phyloP scores from a whole-genome alignment of 2,888 invertebrate species.

The Sturmia bella region DNA sequence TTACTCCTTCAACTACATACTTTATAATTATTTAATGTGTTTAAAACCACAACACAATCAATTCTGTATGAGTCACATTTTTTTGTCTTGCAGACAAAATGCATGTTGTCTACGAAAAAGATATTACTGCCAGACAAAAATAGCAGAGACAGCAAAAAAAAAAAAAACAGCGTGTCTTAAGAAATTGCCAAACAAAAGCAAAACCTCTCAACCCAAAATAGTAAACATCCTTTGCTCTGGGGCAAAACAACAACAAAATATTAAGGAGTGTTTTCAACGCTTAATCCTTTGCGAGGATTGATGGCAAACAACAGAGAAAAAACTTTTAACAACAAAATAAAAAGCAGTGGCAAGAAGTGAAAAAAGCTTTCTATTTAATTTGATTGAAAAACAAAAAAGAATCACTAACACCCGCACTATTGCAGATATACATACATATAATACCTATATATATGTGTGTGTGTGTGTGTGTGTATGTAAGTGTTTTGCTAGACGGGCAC shows the following conservation, averaged over 20 bases:
- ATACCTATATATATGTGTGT: no score
- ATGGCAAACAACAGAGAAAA: slow-evolving; percentile 20
- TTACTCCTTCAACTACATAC: slow-evolving; percentile 21
- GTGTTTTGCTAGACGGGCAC: not conserved
- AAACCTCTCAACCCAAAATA: slow-evolving; percentile 39
- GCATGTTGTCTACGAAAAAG: slow-evolving; percentile 39
- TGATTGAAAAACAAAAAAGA: slow-evolving; percentile 15
- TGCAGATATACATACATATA: slow-evolving; percentile 2
- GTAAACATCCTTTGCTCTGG: slow-evolving; percentile 54
- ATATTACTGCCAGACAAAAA: slow-evolving; percentile 58
- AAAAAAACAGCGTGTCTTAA: slow-evolving; percentile 8
- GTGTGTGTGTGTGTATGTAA: no score
- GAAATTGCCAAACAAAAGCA: not conserved
- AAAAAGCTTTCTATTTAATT: slow-evolving; percentile 23
- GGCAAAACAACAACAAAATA: slow-evolving; percentile 40
- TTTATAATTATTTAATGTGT: slow-evolving; percentile 29
- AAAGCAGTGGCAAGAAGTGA: slow-evolving; percentile 40
- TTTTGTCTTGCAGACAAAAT: slow-evolving; percentile 30
- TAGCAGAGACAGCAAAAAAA: slow-evolving; percentile 25
- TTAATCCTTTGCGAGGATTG: slow-evolving; percentile 53
- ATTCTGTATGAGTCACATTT: slow-evolving; percentile 48
- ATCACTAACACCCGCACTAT: slow-evolving; percentile 56
- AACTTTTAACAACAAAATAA: slow-evolving; percentile 3
- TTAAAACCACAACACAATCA: slow-evolving; percentile 9
- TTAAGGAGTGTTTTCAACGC: slow-evolving; percentile 63